Evolutionary conservation across 30 jellyfish, hydroid and myxozoan species (phyloP).

Genomic region (Cassiopea andromeda): DNA sequence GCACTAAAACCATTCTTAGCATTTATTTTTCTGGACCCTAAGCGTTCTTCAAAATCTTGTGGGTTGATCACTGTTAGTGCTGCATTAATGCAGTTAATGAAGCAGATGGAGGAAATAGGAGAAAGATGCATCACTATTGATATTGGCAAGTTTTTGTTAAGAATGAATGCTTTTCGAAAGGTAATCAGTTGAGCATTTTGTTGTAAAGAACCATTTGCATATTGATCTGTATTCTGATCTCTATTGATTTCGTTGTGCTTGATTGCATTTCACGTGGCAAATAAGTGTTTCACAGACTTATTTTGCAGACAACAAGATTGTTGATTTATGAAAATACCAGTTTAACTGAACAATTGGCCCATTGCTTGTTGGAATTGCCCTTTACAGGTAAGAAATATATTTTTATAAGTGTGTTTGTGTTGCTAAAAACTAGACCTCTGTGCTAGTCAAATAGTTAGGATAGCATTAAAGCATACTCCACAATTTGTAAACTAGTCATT

Average conservation of each 20-base stretch:
- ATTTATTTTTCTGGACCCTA: conserved; percentile 41
- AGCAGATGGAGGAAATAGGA: conserved; percentile 2
- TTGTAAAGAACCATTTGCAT: too few species aligned
- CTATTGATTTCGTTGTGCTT: background rate
- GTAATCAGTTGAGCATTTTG: background rate
- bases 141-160: conserved; percentile 20
- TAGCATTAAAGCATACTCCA: background rate
- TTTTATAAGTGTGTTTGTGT: background rate
- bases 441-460: background rate
- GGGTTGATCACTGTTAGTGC: background rate
- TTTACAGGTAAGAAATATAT: conserved; percentile 2
- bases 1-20: conserved; percentile 35
- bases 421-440: background rate
- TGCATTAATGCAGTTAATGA: conserved; percentile 9
- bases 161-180: conserved; percentile 15
- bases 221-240: too few species aligned
- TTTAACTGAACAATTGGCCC: conserved; percentile 25
- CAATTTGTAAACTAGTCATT: background rate
- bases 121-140: background rate
- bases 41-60: conserved; percentile 23
- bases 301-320: conserved; percentile 27
- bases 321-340: conserved; percentile 19
- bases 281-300: background rate
- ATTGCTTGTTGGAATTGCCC: conserved; percentile 24
- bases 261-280: background rate